phyloP scores from a whole-genome alignment of 1,140 invertebrate genomes.

The Conopomorpha cramerella region DNA sequence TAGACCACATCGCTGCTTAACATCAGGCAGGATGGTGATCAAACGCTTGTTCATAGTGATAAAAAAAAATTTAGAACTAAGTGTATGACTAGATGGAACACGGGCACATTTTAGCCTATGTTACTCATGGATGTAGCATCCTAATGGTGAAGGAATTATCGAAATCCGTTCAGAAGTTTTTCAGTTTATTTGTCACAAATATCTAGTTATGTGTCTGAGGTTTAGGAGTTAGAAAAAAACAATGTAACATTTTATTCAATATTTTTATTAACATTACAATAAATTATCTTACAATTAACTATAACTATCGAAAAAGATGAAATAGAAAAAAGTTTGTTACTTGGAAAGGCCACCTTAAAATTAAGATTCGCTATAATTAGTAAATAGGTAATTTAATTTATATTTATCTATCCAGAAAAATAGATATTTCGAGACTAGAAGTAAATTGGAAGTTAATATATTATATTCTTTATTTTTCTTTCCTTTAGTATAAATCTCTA shows the following conservation, averaged over 20 bases:
- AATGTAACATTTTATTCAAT: constrained; percentile 17
- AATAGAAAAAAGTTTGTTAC: constrained; percentile 43
- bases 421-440: neutral
- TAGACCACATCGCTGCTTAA: too few relatives aligned
- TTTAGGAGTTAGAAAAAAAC: neutral
- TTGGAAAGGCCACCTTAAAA: constrained; percentile 50
- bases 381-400: neutral
- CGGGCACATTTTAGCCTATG: too few relatives aligned
- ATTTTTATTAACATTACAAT: constrained; percentile 32
- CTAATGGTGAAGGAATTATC: too few relatives aligned
- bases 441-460: neutral
- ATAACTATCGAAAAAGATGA: constrained; percentile 37
- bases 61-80: too few relatives aligned
- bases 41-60: too few relatives aligned
- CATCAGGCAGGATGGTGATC: too few relatives aligned
- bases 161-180: neutral
- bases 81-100: too few relatives aligned
- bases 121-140: too few relatives aligned
- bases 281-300: constrained; percentile 44
- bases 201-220: too few relatives aligned
- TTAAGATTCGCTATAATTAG: neutral
- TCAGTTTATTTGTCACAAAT: neutral
- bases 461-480: neutral
- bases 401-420: constrained; percentile 5
- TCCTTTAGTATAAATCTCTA: neutral